These are phyloP conservation scores for Spinus olivaceus DNA, from an alignment of 2,797 vertebrate genomes.

Conservation along the genomic window DNA sequence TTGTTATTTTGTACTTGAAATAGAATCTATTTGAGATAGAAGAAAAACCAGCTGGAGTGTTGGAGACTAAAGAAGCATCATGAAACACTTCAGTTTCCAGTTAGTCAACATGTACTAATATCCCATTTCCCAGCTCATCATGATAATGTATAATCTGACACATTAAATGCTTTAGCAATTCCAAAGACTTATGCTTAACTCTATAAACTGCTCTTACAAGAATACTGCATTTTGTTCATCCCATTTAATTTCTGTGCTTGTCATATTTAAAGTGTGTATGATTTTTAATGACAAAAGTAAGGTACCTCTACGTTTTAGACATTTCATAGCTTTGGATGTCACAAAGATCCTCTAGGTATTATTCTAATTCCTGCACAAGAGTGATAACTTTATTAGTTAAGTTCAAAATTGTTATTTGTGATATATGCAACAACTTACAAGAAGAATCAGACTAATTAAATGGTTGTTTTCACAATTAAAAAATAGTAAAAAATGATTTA, in stretches of 20 bases:
- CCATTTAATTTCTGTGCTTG: background rate
- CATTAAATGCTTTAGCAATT: background rate
- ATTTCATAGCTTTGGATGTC: background rate
- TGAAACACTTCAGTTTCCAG: background rate
- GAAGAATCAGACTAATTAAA: background rate
- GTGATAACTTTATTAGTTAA: background rate
- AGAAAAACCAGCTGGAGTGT: background rate
- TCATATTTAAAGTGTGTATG: background rate
- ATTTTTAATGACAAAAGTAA: background rate
- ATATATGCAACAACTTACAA: background rate
- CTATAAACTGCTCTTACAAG: background rate
- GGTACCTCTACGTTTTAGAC: background rate
- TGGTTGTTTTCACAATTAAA: background rate
- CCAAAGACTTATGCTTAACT: background rate
- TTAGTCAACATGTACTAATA: background rate
- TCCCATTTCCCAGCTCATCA: background rate
- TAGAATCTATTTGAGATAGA: background rate
- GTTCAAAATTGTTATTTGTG: background rate
- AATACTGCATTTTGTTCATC: background rate
- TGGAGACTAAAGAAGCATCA: background rate
- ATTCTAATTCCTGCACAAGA: background rate
- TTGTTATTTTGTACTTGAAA: background rate
- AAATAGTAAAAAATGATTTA: background rate
- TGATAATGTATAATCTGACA: background rate
- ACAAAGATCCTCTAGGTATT: background rate